Evolutionary conservation across 2,113 vertebrate species (phyloP), one percentile per base, ranked within the genome.

Genomic region (Oxyruncus cristatus): DNA sequence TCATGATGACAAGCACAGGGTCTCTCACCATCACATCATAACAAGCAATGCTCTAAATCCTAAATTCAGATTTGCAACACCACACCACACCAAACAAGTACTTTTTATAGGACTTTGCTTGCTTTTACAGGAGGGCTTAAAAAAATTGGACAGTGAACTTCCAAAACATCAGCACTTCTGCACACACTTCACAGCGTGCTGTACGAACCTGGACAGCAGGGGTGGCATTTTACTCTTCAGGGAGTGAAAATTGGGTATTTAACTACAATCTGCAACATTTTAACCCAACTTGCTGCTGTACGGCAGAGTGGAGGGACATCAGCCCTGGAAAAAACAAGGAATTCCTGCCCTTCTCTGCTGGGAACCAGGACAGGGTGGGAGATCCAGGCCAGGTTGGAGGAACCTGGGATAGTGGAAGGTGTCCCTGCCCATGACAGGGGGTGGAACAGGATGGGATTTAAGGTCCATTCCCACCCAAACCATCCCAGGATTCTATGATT

Each of bases 131-230:
- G 2, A 26, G 30, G 32, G 27, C 65, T 79, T 47, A 2, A 46
- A 55, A 68, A 76, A 37, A 11, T 0, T 11, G 9, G n/a, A 33
- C 0, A 11, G n/a, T 1, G 65, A 33, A 21, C 50, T 33, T 72
- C 9, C 7, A 47, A 44, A 79, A 7, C 56, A 11, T 15, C 56
- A 53, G 44, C 81, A 27, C 17, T 86, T 78, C 33, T 2, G 3
- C 3, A 11, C 21, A 7, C 0, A 3, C 50, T 70, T 41, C 75
- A 12, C 82, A 49, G 66, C 5, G 2, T 8, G 37, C 41, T 21
- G 35, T 5, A 13, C 0, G 47, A 93, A 27, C 71, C 46, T 58
- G 49, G n/a, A 27, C 26, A 18, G 62, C n/a, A 55, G 33, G 19
- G 19, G 46, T 19, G 28, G 13, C 10, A 6, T 49, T 89, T 61